Evolutionary conservation across 2,113 vertebrate genomes (phyloP).

Genomic region (Collichthys lucidus): DNA sequence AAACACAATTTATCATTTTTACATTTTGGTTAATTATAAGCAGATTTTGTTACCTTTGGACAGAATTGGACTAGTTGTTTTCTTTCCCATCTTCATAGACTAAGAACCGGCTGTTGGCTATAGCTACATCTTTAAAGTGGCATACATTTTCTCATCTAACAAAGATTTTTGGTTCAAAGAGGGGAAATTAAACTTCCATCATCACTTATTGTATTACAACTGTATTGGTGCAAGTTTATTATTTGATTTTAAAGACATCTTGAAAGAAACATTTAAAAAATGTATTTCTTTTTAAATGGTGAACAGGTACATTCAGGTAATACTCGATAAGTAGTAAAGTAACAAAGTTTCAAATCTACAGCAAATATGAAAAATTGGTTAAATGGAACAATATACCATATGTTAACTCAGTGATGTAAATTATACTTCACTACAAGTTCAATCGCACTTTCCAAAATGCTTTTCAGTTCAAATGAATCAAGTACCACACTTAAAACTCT

Average conservation of each 20-base stretch:
- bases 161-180: neutral
- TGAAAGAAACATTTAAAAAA: neutral
- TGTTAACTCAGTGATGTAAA: neutral
- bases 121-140: no score
- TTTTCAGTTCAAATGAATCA: neutral
- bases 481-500: neutral
- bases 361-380: neutral
- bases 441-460: neutral
- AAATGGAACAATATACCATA: neutral
- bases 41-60: neutral
- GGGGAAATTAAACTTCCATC: neutral
- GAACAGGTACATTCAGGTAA: neutral
- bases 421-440: neutral
- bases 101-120: no score
- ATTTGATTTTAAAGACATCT: neutral
- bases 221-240: neutral
- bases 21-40: no score
- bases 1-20: no score
- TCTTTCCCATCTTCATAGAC: neutral
- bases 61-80: neutral
- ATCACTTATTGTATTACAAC: no score
- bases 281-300: neutral
- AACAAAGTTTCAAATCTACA: neutral
- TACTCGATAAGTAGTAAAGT: neutral
- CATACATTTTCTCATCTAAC: neutral